phyloP scores from a whole-genome alignment of 2,113 vertebrate species.

The Euleptes europaea region DNA sequence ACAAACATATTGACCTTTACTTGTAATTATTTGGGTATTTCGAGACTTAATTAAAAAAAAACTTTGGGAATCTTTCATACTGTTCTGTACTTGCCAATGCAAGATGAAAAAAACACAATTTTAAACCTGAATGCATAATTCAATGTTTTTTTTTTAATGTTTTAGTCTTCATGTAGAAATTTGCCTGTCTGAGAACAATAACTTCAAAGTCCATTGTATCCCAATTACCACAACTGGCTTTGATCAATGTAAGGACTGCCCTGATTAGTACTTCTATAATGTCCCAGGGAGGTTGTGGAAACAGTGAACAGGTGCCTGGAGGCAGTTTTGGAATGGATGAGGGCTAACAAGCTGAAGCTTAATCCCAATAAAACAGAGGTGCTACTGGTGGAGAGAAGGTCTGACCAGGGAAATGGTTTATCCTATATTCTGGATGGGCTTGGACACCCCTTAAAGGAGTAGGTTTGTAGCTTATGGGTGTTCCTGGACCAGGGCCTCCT shows the following conservation, averaged over 20 bases:
- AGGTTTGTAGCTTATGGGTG: too few relatives aligned
- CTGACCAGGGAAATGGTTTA: too few relatives aligned
- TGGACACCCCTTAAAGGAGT: too few relatives aligned
- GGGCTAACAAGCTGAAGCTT: too few relatives aligned
- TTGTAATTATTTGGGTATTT: not conserved
- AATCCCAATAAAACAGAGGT: too few relatives aligned
- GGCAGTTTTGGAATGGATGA: too few relatives aligned
- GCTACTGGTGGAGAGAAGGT: too few relatives aligned
- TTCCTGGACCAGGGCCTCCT: too few relatives aligned
- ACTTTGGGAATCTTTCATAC: not conserved
- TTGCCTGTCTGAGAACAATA: slow-evolving; percentile 1
- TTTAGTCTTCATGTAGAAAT: not conserved
- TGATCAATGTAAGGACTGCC: slow-evolving; percentile 62
- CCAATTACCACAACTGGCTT: slow-evolving; percentile 55
- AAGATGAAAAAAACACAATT: not conserved
- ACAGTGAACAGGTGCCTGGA: too few relatives aligned
- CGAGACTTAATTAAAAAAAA: not conserved
- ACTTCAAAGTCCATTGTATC: slow-evolving; percentile 51
- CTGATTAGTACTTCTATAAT: slow-evolving; percentile 32
- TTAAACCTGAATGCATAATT: not conserved
- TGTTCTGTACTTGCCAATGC: not conserved
- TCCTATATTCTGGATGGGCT: too few relatives aligned
- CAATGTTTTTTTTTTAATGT: not conserved
- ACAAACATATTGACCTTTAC: not conserved
- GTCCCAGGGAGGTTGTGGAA: too few relatives aligned